phyloP scores from a whole-genome alignment of 2,797 vertebrate genomes.

The Chiroxiphia lanceolata region DNA sequence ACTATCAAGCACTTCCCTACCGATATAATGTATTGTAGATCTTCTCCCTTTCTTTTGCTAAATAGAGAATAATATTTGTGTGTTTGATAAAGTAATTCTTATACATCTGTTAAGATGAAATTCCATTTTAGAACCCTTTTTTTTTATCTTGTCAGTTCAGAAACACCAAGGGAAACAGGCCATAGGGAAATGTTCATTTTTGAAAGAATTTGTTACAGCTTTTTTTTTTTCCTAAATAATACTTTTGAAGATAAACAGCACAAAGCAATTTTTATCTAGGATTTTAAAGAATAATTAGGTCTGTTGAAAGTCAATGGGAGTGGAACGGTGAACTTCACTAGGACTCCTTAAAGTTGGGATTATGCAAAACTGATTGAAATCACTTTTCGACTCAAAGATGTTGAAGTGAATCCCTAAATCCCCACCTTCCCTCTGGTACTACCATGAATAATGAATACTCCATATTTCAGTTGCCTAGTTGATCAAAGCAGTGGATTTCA shows the following conservation, averaged over 20 bases:
- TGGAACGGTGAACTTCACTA: background rate
- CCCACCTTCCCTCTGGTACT: background rate
- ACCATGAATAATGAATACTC: constrained; percentile 2
- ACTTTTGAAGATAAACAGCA: background rate
- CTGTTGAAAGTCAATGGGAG: background rate
- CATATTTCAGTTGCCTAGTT: background rate
- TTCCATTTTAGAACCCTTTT: background rate
- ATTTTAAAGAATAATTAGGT: background rate
- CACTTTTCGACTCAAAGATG: background rate
- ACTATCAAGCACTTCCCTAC: background rate
- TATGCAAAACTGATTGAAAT: constrained; percentile 22
- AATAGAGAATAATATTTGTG: background rate
- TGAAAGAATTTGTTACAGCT: background rate
- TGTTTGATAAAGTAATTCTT: background rate
- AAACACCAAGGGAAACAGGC: background rate
- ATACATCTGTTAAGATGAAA: background rate
- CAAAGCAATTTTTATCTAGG: background rate
- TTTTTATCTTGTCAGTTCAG: background rate
- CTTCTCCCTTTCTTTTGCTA: background rate
- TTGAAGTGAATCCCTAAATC: constrained; percentile 36
- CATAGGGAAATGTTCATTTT: background rate
- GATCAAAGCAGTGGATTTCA: constrained; percentile 40
- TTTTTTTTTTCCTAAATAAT: background rate
- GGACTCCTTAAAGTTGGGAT: background rate
- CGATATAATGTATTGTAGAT: background rate